A percentile compares a stretch with the other conserved stretches of the same genome.
Conservation (phyloP, 1,140 invertebrate species). For the Ceratina calcarata region DNA sequence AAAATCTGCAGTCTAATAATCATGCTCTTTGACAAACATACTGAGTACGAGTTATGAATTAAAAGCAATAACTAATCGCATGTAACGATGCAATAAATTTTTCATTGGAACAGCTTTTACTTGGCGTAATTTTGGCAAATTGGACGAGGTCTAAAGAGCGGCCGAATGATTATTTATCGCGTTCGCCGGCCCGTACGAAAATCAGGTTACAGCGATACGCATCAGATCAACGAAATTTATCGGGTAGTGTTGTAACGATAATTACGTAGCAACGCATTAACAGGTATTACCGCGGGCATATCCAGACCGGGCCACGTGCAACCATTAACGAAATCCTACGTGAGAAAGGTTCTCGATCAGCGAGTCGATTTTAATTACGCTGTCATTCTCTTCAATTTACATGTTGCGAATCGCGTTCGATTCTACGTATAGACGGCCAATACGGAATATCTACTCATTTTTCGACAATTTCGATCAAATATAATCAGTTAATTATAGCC, state of each 20-base stretch:
- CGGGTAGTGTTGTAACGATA: slow-evolving; percentile 43
- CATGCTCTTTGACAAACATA: no score
- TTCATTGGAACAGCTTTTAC: background rate
- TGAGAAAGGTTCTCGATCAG: slow-evolving; percentile 46
- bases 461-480: no score
- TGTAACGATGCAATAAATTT: no score
- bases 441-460: no score
- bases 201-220: slow-evolving; percentile 32
- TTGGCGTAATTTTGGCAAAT: background rate
- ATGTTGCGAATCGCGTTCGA: background rate
- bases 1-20: no score
- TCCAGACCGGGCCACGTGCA: slow-evolving; percentile 25
- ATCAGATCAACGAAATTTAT: slow-evolving; percentile 37
- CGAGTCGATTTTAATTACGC: slow-evolving; percentile 45
- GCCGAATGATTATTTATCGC: slow-evolving; percentile 12
- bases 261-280: slow-evolving; percentile 52
- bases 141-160: background rate
- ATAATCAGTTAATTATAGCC: no score
- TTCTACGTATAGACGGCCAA: background rate
- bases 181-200: slow-evolving; percentile 18
- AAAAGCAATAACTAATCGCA: no score
- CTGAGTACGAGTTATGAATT: no score
- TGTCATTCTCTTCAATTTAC: slow-evolving; percentile 47
- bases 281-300: slow-evolving; percentile 37
- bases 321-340: slow-evolving; percentile 50